Percentiles rank a stretch among this genome's conserved stretches.
phyloP scores from a whole-genome alignment of 2,888 invertebrate genomes.

The Seira sanloemensis region DNA sequence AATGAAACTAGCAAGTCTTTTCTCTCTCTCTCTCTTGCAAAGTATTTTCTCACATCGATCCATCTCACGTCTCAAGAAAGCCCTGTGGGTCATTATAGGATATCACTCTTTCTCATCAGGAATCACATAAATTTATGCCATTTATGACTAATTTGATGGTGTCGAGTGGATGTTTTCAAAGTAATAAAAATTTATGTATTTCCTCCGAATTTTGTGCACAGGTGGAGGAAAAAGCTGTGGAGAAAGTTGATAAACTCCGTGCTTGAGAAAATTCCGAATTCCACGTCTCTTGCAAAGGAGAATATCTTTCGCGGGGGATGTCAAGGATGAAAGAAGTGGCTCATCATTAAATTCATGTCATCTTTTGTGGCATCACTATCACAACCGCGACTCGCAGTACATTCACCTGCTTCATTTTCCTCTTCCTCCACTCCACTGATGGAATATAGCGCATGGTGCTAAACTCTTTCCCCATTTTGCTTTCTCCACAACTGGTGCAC shows the following conservation, averaged over 20 bases:
- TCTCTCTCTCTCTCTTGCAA: background rate
- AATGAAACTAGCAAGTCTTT: background rate
- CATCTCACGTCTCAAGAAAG: background rate
- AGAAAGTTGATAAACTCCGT: slow-evolving; percentile 6
- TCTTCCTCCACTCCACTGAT: no score
- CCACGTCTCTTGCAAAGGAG: background rate
- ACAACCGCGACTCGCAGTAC: background rate
- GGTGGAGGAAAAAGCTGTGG: background rate
- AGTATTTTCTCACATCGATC: background rate
- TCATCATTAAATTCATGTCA: slow-evolving; percentile 10
- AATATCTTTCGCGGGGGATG: background rate
- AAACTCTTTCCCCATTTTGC: no score
- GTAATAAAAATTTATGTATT: background rate
- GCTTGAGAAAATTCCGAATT: background rate
- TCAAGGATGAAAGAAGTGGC: background rate
- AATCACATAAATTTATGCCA: background rate
- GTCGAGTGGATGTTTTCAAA: background rate
- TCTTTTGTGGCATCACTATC: background rate
- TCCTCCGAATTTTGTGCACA: background rate
- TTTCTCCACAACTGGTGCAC: no score
- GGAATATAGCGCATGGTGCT: no score
- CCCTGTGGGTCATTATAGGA: background rate
- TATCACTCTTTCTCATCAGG: background rate
- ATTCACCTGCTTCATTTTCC: background rate
- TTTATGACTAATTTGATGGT: background rate